A percentile compares a stretch with the other conserved stretches of the same genome.
Evolutionary conservation across 2,113 vertebrate species (phyloP).

Genomic region (Nanorana parkeri): DNA sequence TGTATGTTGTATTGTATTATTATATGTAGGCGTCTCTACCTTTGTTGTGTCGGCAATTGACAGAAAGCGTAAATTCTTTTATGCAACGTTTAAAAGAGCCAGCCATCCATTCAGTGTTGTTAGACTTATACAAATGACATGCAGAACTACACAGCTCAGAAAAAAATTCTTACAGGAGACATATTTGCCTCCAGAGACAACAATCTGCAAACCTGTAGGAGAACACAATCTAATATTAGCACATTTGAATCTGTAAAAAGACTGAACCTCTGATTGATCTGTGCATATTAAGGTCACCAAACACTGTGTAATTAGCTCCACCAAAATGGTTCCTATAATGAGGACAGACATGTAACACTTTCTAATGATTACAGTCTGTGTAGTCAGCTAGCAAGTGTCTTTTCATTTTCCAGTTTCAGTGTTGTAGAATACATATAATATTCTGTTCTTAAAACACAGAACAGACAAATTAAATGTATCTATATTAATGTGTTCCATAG

Average conservation of each 20-base stretch:
- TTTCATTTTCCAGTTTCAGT: neutral
- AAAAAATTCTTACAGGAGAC: neutral
- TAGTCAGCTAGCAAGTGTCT: neutral
- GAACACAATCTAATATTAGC: conserved; percentile 37
- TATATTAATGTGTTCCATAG: too few relatives aligned
- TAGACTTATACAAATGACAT: neutral
- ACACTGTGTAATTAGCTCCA: conserved; percentile 38
- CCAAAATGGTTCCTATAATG: conserved; percentile 30
- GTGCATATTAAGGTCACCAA: conserved; percentile 39
- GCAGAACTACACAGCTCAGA: neutral
- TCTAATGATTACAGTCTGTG: neutral
- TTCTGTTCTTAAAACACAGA: too few relatives aligned
- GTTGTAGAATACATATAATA: neutral
- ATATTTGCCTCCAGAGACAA: neutral
- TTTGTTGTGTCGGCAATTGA: too few relatives aligned
- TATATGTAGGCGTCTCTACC: too few relatives aligned
- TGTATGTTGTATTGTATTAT: too few relatives aligned
- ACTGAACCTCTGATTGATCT: conserved; percentile 38
- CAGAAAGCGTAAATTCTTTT: too few relatives aligned
- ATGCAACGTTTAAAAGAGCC: too few relatives aligned
- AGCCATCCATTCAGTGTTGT: neutral
- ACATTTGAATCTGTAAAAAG: conserved; percentile 27
- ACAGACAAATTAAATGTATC: too few relatives aligned
- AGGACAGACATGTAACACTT: conserved; percentile 38
- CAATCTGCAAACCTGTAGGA: conserved; percentile 2